Evolutionary conservation across 1,140 invertebrate species (phyloP).

Genomic region (Drosophila kohkoa): DNA sequence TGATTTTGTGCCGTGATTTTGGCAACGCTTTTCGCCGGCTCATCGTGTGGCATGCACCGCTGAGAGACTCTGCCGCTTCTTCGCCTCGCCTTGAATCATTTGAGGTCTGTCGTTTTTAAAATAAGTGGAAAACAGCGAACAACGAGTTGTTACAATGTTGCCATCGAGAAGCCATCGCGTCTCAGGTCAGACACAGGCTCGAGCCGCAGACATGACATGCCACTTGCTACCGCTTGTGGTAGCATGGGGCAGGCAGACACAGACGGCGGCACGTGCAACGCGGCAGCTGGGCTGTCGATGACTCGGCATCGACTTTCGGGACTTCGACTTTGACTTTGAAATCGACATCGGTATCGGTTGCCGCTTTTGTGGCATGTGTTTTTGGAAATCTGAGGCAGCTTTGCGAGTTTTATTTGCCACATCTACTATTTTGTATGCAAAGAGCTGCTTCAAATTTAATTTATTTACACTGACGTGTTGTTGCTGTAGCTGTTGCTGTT

Average conservation of each 20-base stretch:
- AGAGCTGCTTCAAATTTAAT: conserved; percentile 79
- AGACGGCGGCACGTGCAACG: conserved; percentile 53
- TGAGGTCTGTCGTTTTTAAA: conserved; percentile 55
- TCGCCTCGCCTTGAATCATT: conserved; percentile 9
- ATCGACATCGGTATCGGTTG: conserved; percentile 29
- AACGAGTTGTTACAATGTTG: conserved; percentile 78
- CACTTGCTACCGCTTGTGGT: background rate
- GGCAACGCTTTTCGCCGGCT: conserved; percentile 57
- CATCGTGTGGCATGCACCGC: conserved; percentile 43
- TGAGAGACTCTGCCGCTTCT: background rate
- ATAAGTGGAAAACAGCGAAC: conserved; percentile 80
- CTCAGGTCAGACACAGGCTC: conserved; percentile 29
- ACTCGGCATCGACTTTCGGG: conserved; percentile 1
- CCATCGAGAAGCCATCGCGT: conserved; percentile 13
- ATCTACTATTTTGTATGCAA: conserved; percentile 79
- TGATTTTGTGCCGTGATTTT: conserved; percentile 76
- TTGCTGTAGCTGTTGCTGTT: too few species aligned
- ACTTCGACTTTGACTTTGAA: background rate
- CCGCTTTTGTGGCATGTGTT: conserved; percentile 57
- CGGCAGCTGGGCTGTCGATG: conserved; percentile 56
- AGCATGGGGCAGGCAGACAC: background rate
- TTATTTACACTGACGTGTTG: conserved; percentile 69
- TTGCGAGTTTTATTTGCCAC: conserved; percentile 35
- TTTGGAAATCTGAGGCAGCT: conserved; percentile 64
- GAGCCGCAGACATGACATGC: conserved; percentile 13